phyloP scores from a whole-genome alignment of 2,113 vertebrate species.

The Misgurnus anguillicaudatus region DNA sequence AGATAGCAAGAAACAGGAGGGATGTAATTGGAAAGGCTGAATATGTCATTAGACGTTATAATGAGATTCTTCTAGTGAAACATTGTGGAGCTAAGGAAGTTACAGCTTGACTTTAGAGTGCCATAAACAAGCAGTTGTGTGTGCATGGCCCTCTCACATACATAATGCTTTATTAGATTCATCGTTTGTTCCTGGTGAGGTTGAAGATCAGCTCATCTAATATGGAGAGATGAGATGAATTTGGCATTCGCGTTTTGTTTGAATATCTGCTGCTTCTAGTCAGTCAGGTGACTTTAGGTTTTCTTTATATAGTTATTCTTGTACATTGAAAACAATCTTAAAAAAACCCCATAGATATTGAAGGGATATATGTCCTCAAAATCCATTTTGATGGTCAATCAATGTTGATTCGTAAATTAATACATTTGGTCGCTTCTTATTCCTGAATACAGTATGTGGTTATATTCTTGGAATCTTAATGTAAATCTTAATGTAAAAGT shows the following conservation, averaged over 20 bases:
- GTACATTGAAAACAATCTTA: no score
- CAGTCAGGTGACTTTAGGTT: background rate
- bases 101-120: constrained; percentile 61
- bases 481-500: no score
- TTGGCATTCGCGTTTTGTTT: constrained; percentile 20
- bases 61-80: constrained; percentile 70
- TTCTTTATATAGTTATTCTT: no score
- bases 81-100: constrained; percentile 64
- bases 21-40: constrained; percentile 72
- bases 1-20: constrained; percentile 66
- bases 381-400: no score
- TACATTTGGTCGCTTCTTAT: no score
- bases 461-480: background rate
- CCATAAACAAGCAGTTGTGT: constrained; percentile 69
- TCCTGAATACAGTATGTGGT: background rate
- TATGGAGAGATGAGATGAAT: constrained; percentile 58
- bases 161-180: constrained; percentile 61
- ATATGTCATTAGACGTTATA: constrained; percentile 74
- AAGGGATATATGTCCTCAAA: no score
- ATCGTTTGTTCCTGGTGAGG: constrained; percentile 58
- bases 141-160: constrained; percentile 52
- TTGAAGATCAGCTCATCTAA: constrained; percentile 60
- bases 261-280: background rate
- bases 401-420: no score
- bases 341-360: no score